Conservation (phyloP, 2,888 invertebrate species). For the Rhingia rostrata region DNA sequence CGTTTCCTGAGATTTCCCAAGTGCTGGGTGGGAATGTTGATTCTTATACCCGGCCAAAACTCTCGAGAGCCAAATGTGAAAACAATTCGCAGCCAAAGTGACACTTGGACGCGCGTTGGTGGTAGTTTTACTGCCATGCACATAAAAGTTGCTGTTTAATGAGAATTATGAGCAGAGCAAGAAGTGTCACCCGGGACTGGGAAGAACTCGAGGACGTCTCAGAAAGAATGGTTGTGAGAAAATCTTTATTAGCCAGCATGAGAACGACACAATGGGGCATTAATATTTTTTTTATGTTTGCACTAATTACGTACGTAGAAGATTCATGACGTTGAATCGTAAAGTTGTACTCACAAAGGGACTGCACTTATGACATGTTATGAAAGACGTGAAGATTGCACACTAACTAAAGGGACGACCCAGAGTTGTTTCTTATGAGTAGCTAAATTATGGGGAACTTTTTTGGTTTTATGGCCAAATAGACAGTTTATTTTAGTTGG, state of each 20-base stretch:
- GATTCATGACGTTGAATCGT: slow-evolving; percentile 43
- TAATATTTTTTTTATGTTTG: slow-evolving; percentile 66
- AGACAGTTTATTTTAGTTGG: too few relatives aligned
- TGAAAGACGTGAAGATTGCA: slow-evolving; percentile 2
- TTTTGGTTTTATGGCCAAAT: too few relatives aligned
- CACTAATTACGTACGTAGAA: slow-evolving; percentile 54
- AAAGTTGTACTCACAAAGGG: slow-evolving; percentile 10
- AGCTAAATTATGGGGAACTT: too few relatives aligned
- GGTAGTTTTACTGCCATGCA: slow-evolving; percentile 14
- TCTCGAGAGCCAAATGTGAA: slow-evolving; percentile 54
- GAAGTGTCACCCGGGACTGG: slow-evolving; percentile 2
- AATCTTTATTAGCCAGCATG: slow-evolving; percentile 33
- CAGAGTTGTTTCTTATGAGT: background rate
- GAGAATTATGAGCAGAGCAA: slow-evolving; percentile 17
- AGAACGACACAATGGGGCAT: slow-evolving; percentile 57
- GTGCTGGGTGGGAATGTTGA: slow-evolving; percentile 20
- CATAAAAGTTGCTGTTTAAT: slow-evolving; percentile 62
- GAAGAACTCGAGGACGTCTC: background rate
- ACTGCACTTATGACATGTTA: slow-evolving; percentile 28
- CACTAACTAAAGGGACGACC: background rate
- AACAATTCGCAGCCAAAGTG: slow-evolving; percentile 60
- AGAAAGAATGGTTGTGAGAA: slow-evolving; percentile 22
- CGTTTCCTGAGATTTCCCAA: slow-evolving; percentile 35
- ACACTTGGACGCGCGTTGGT: slow-evolving; percentile 29
- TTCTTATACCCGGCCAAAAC: slow-evolving; percentile 40